Percentiles rank a stretch among this genome's conserved stretches.
phyloP scores from a whole-genome alignment of 2,888 invertebrate genomes.

The Polydrusus cervinus region DNA sequence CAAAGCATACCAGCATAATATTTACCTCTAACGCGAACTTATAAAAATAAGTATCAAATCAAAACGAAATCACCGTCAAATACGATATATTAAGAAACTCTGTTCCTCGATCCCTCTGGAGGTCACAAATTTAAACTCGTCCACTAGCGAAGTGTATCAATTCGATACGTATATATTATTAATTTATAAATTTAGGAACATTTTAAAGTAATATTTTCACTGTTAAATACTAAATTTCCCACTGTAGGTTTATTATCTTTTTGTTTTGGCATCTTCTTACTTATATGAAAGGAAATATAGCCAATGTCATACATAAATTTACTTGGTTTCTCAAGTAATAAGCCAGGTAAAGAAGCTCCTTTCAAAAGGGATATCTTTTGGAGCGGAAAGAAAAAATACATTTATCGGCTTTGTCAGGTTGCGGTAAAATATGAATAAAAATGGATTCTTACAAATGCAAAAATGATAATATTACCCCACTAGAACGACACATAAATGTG shows the following conservation, averaged over 20 bases:
- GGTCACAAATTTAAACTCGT: too few species aligned
- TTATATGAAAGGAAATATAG: slow-evolving; percentile 28
- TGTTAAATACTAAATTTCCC: not conserved
- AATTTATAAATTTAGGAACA: too few species aligned
- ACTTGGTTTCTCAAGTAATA: slow-evolving; percentile 12
- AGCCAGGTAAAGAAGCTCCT: slow-evolving; percentile 13
- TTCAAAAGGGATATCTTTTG: not conserved
- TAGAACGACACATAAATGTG: not conserved
- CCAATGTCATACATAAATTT: slow-evolving; percentile 28
- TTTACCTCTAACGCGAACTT: too few species aligned
- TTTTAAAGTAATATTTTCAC: not conserved
- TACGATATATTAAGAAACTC: not conserved
- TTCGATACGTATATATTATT: too few species aligned
- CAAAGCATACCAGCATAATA: too few species aligned
- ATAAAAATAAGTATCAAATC: too few species aligned
- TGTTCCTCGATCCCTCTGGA: not conserved
- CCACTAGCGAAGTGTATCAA: too few species aligned
- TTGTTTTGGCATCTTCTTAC: slow-evolving; percentile 17
- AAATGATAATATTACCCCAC: not conserved
- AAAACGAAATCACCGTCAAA: too few species aligned
- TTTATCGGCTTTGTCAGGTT: not conserved
- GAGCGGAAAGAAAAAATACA: not conserved
- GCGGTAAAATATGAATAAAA: too few species aligned
- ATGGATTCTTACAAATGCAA: not conserved
- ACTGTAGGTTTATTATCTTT: slow-evolving; percentile 11